phyloP scores from a whole-genome alignment of 2,888 invertebrate genomes.

The Lasioglossum morio region DNA sequence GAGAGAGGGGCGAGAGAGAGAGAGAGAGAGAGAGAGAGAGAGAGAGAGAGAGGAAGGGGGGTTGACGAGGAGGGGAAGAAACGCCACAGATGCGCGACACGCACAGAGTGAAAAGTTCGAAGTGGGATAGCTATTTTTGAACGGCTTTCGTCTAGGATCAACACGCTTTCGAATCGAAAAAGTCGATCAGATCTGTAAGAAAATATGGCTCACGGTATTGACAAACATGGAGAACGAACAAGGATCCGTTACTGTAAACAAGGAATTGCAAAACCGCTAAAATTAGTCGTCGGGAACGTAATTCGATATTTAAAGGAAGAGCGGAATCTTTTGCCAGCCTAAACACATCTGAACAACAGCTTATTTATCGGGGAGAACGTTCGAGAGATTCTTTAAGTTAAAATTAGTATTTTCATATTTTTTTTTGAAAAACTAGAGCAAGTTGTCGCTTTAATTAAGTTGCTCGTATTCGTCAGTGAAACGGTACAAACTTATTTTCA shows the following conservation, averaged over 20 bases:
- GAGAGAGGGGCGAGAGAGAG: conserved; percentile 2
- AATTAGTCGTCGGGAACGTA: conserved; percentile 52
- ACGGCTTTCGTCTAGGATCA: conserved; percentile 49
- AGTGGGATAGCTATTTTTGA: conserved; percentile 63
- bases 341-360: conserved; percentile 16
- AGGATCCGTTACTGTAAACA: conserved; percentile 30
- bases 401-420: neutral
- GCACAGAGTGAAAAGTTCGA: conserved; percentile 53
- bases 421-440: neutral
- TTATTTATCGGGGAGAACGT: conserved; percentile 16
- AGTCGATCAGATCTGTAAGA: conserved; percentile 18
- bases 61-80: neutral
- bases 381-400: neutral
- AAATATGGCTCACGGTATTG: neutral
- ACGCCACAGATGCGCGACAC: conserved; percentile 49
- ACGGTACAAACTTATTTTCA: neutral
- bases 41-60: neutral
- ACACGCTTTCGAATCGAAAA: conserved; percentile 39
- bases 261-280: conserved; percentile 49
- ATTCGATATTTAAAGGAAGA: conserved; percentile 59
- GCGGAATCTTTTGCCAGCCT: conserved; percentile 47
- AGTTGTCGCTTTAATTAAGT: neutral
- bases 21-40: neutral
- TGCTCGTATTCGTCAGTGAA: neutral
- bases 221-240: conserved; percentile 6